A percentile compares a stretch with the other conserved stretches of the same genome.
These are phyloP conservation scores for Choloepus didactylus DNA, from an alignment of 2,797 vertebrate species.

Conservation along the genomic window DNA sequence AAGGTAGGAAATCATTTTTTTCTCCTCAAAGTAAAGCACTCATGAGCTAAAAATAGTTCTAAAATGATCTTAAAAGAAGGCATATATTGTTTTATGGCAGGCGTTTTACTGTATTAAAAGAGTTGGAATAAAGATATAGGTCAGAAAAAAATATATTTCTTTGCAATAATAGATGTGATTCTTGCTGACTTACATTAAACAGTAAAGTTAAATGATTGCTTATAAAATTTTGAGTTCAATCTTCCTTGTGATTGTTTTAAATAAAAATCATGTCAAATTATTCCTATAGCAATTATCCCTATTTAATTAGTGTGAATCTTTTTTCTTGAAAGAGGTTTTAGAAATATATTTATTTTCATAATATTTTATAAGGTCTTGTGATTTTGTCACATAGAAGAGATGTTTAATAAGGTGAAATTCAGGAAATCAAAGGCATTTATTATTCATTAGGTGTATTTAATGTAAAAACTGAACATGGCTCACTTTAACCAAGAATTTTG, in stretches of 20 bases:
- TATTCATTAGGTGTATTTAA: not conserved
- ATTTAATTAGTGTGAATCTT: constrained; percentile 69
- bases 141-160: not conserved
- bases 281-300: constrained; percentile 70
- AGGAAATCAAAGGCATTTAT: constrained; percentile 34
- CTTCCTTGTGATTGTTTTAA: constrained; percentile 72
- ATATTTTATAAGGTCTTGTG: constrained; percentile 78
- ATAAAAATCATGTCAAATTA: constrained; percentile 70
- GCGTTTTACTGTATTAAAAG: constrained; percentile 28
- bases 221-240: not conserved
- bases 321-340: constrained; percentile 65
- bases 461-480: constrained; percentile 5
- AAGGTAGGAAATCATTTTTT: constrained; percentile 64
- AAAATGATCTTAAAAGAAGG: constrained; percentile 35
- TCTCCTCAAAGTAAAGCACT: constrained; percentile 12
- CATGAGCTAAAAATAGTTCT: not conserved
- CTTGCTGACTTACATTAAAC: constrained; percentile 44
- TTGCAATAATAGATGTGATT: constrained; percentile 46
- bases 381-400: not conserved
- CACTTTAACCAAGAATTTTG: not conserved
- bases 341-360: constrained; percentile 80
- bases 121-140: not conserved
- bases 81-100: constrained; percentile 11
- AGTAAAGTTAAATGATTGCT: constrained; percentile 39
- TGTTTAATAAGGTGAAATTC: constrained; percentile 9